These are phyloP conservation scores for Cherax destructor DNA, from an alignment of 1,140 invertebrate species.

Conservation along the genomic window DNA sequence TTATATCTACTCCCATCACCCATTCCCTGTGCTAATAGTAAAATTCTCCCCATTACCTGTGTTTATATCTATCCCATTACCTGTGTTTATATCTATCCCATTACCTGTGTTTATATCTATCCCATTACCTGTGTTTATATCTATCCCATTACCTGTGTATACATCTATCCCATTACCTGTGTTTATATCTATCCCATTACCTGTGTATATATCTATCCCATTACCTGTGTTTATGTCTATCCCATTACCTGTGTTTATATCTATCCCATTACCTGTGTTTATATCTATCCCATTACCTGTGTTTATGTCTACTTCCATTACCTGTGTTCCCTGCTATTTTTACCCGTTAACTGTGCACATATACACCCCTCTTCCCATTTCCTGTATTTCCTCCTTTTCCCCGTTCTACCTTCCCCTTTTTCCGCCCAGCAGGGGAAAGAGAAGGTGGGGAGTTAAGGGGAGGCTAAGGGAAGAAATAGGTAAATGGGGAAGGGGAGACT, in stretches of 20 bases:
- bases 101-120: neutral
- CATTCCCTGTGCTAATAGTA: neutral
- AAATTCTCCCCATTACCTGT: neutral
- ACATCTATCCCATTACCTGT: neutral
- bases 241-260: neutral
- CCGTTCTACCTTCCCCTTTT: neutral
- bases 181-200: neutral
- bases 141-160: conserved; percentile 2
- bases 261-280: neutral
- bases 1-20: neutral
- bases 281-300: neutral
- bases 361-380: neutral
- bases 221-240: neutral
- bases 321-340: neutral
- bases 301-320: neutral
- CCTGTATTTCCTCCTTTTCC: neutral
- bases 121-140: neutral
- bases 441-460: neutral
- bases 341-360: neutral
- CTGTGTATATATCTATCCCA: neutral
- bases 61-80: neutral
- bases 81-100: neutral
- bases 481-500: neutral
- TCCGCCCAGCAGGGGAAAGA: no score
- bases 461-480: neutral